Base-by-base conservation (phyloP, 1,140 invertebrate species). In the Mizuhopecten yessoensis region DNA sequence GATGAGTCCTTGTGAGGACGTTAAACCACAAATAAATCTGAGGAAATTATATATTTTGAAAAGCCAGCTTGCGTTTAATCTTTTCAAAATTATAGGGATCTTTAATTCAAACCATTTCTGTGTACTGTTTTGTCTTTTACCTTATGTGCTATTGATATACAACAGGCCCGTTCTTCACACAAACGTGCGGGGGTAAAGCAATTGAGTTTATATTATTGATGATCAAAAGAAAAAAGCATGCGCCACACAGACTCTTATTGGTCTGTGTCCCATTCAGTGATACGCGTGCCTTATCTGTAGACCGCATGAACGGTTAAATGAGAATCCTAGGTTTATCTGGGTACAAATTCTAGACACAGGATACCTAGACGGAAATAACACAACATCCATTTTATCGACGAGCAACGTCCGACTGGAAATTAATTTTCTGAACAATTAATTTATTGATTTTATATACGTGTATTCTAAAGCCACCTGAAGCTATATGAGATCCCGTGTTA, bases 371-470 rank as follows among this genome's bases (percentile, higher is more conserved):
- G 57, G 57, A 75, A 75, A 75, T 75, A 75, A 75, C 57, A 75
- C 57, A 29, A 75, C 57, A 75, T 75, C 57, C 57, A 75, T 75
- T 75, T 75, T 75, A 75, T 75, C 57, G 57, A 75, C 57, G 57
- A 75, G n/a, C n/a, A 75, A 75, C 57, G 57, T 75, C 57, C 57
- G 57, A 75, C 57, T 75, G 57, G 57, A 75, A 75, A 75, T 75
- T 75, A 75, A 75, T 75, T 75, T 75, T 75, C 57, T 75, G 57
- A 75, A 75, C 57, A 75, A 75, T 75, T 75, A 75, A 75, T 75
- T 29, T 75, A 75, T 75, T 29, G 57, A 75, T 75, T 75, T 3
- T 9, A n/a, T 5, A 29, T 75, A 17, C 57, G 57, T 17, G 23
- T 29, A 29, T 75, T 75, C 23, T 75, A 5, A 75, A 75, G 1